A percentile compares a stretch with the other conserved stretches of the same genome.
Evolutionary conservation across 2,888 invertebrate genomes (phyloP).

Genomic region (Synanthedon formicaeformis): DNA sequence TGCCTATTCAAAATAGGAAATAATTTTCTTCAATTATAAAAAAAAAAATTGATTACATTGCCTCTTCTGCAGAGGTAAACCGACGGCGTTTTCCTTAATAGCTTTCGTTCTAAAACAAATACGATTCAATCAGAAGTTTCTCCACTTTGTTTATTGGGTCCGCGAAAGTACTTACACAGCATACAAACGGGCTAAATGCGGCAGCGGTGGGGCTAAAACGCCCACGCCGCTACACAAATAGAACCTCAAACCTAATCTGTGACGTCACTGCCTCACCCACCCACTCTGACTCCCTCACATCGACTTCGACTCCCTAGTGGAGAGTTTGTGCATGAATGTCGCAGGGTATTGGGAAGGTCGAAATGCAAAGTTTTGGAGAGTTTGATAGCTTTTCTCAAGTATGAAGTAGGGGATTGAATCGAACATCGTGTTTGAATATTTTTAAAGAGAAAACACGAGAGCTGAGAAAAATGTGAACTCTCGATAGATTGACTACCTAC

Average conservation of each 20-base stretch:
- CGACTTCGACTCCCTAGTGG: background rate
- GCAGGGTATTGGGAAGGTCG: background rate
- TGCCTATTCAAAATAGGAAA: too few relatives aligned
- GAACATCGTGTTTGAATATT: background rate
- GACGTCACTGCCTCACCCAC: conserved; percentile 12
- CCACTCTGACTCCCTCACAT: background rate
- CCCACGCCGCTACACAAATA: conserved; percentile 29
- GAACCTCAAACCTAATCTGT: conserved; percentile 25
- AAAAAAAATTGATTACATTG: too few relatives aligned
- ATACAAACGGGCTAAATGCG: background rate
- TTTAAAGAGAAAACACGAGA: too few relatives aligned
- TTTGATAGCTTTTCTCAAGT: background rate
- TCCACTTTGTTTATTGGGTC: background rate
- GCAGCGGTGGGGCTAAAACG: conserved; percentile 4
- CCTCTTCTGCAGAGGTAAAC: too few relatives aligned
- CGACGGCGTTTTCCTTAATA: background rate
- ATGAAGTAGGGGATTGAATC: background rate
- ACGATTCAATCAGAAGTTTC: background rate
- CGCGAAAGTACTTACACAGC: background rate
- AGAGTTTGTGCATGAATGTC: background rate
- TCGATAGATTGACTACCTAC: too few relatives aligned
- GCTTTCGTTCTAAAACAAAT: background rate
- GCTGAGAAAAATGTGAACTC: too few relatives aligned
- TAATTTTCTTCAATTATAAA: too few relatives aligned
- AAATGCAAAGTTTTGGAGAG: background rate